phyloP scores from a whole-genome alignment of 2,888 invertebrate genomes.

The Colletes collaris region DNA sequence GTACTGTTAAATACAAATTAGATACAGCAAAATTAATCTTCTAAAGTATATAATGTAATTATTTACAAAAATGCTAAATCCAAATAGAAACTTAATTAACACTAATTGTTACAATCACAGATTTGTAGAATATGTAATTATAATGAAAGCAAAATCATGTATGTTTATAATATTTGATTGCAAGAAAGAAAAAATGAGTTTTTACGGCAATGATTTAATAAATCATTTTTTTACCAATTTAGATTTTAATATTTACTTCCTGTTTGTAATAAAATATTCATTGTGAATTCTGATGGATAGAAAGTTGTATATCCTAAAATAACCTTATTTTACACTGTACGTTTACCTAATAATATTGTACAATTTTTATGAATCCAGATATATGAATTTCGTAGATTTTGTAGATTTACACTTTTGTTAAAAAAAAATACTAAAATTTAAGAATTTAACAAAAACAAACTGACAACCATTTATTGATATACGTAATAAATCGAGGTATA shows the following conservation, averaged over 20 bases:
- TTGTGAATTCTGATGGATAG: background rate
- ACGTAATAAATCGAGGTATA: background rate
- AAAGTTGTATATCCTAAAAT: background rate
- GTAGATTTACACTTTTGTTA: no score
- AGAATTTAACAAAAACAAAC: background rate
- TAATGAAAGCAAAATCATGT: constrained; percentile 3
- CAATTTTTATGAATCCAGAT: no score
- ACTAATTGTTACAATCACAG: constrained; percentile 2
- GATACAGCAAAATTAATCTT: constrained; percentile 7
- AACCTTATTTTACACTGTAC: background rate
- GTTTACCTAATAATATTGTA: background rate
- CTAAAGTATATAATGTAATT: constrained; percentile 2
- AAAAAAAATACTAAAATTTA: background rate
- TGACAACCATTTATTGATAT: background rate
- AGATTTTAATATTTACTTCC: constrained; percentile 9
- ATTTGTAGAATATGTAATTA: constrained; percentile 12
- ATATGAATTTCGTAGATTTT: no score
- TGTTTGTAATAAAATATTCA: background rate
- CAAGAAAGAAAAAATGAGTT: constrained; percentile 18
- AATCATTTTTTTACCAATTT: constrained; percentile 33
- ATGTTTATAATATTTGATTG: constrained; percentile 3
- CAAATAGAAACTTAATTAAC: constrained; percentile 6
- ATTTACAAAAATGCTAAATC: constrained; percentile 15
- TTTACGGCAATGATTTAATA: constrained; percentile 47
- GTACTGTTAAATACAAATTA: constrained; percentile 27